Evolutionary conservation across 1,140 invertebrate genomes (phyloP).

Genomic region (Cydia strobilella): DNA sequence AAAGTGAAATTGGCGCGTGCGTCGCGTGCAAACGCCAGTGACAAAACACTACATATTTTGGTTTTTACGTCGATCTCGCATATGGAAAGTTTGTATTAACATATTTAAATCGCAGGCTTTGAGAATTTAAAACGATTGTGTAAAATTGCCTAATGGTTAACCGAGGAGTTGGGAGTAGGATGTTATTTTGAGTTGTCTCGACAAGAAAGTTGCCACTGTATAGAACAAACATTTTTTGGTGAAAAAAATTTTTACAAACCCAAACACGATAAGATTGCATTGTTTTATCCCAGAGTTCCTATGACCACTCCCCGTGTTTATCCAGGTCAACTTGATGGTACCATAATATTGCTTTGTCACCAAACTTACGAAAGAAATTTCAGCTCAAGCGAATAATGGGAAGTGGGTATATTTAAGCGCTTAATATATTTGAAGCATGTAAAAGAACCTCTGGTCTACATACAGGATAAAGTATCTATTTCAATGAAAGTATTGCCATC

Average conservation of each 20-base stretch:
- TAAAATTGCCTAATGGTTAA: background rate
- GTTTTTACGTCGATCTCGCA: background rate
- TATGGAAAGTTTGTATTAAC: constrained; percentile 10
- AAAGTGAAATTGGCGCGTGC: constrained; percentile 1
- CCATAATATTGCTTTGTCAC: too few species aligned
- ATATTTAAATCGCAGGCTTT: constrained; percentile 13
- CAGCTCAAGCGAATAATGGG: too few species aligned
- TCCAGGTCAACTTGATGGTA: too few species aligned
- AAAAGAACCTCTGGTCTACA: background rate
- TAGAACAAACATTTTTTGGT: too few species aligned
- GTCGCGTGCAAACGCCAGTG: background rate
- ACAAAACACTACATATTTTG: background rate
- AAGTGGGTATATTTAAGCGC: background rate
- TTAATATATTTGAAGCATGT: background rate
- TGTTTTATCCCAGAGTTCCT: too few species aligned
- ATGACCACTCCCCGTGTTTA: too few species aligned
- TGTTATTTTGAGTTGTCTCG: too few species aligned
- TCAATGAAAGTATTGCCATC: background rate
- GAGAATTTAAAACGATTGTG: background rate
- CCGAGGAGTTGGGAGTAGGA: background rate
- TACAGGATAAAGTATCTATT: background rate
- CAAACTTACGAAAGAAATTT: too few species aligned
- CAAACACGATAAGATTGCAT: too few species aligned
- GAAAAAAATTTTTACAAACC: too few species aligned
- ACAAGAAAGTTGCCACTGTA: too few species aligned